phyloP scores from a whole-genome alignment of 2,797 vertebrate species.

The Aeoliscus strigatus region DNA sequence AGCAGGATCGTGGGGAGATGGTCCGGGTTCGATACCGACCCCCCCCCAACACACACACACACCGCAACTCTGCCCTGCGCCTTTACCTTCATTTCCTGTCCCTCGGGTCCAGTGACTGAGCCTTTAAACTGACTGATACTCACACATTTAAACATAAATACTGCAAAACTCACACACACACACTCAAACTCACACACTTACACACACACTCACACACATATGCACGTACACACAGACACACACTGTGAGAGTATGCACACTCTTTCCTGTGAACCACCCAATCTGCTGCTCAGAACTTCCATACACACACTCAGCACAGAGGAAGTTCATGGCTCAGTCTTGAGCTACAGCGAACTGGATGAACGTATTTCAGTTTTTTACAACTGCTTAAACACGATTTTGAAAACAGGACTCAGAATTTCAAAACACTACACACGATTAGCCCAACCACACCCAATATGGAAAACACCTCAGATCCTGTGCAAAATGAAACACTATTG shows the following conservation, averaged over 20 bases:
- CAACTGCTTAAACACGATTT: no score
- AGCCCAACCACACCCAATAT: no score
- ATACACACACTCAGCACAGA: no score
- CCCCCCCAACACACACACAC: no score
- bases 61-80: conserved; percentile 78
- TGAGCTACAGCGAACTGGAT: no score
- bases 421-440: no score
- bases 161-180: conserved; percentile 24
- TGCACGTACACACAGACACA: conserved; percentile 9
- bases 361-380: no score
- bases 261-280: no score
- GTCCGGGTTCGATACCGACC: conserved; percentile 92
- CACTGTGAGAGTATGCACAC: conserved; percentile 30
- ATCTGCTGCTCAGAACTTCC: conserved; percentile 50
- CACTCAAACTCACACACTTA: conserved; percentile 14
- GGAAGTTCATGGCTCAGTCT: no score
- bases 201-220: conserved; percentile 14
- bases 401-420: no score
- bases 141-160: conserved; percentile 20
- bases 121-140: conserved; percentile 52
- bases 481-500: no score
- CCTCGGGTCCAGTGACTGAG: conserved; percentile 52
- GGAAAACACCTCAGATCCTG: no score
- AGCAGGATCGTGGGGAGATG: conserved; percentile 95
- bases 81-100: conserved; percentile 55